A percentile compares a stretch with the other conserved stretches of the same genome.
Conservation (phyloP, 2,888 invertebrate species). For the Acrocyrtus sp. region DNA sequence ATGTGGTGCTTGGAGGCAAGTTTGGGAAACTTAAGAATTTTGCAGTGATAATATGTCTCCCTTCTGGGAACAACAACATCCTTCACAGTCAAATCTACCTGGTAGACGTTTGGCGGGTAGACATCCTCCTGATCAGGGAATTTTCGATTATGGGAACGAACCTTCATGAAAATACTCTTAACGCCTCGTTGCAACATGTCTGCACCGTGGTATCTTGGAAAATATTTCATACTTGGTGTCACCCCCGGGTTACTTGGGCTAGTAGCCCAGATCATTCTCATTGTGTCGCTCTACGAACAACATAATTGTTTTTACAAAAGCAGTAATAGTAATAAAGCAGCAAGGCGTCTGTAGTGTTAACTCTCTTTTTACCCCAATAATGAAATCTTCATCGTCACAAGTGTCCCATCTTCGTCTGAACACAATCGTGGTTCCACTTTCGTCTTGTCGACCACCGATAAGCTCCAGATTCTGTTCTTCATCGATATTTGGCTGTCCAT, state of each 20-base stretch:
- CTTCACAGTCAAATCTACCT: constrained; percentile 18
- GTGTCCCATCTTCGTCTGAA: constrained; percentile 65
- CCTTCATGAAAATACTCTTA: constrained; percentile 73
- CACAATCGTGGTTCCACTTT: constrained; percentile 64
- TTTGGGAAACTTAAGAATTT: constrained; percentile 81
- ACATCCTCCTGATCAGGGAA: constrained; percentile 40
- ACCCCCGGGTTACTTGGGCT: constrained; percentile 29
- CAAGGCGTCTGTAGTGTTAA: no score
- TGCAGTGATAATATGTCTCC: constrained; percentile 89
- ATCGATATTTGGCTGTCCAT: constrained; percentile 57
- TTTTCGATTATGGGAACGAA: neutral
- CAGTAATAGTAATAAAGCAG: neutral
- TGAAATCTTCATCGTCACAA: constrained; percentile 63
- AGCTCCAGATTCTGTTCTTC: constrained; percentile 64
- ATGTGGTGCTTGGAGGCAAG: constrained; percentile 81
- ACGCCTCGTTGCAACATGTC: constrained; percentile 74
- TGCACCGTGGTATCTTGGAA: constrained; percentile 64
- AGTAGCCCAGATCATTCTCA: constrained; percentile 81
- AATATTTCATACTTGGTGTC: constrained; percentile 66
- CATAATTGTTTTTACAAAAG: neutral
- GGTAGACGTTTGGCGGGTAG: constrained; percentile 19
- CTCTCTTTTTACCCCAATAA: constrained; percentile 28
- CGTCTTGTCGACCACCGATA: constrained; percentile 64
- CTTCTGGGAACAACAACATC: constrained; percentile 29
- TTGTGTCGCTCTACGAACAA: constrained; percentile 72